phyloP scores from a whole-genome alignment of 2,797 vertebrate species.

The Streptopelia turtur region DNA sequence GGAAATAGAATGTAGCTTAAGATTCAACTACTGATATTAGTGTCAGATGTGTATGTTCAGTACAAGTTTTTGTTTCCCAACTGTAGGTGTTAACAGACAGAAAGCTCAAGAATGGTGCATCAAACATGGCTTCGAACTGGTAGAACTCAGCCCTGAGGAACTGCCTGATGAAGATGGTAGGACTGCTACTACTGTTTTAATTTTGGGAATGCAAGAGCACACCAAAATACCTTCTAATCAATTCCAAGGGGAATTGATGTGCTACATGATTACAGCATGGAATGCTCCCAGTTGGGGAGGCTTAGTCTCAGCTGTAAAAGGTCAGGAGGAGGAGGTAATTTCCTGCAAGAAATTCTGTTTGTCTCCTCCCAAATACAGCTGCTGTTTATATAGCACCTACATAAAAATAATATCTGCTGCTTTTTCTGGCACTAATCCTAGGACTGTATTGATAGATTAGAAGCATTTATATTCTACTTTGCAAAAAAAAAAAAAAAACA shows the following conservation, averaged over 20 bases:
- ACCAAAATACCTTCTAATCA: neutral
- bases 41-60: neutral
- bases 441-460: neutral
- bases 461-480: neutral
- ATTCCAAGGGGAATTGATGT: neutral
- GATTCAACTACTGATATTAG: neutral
- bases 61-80: neutral
- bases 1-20: neutral
- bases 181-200: neutral
- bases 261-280: neutral
- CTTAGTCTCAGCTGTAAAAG: constrained; percentile 12
- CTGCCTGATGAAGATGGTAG: constrained; percentile 96
- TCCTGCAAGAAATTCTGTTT: constrained; percentile 37
- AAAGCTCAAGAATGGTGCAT: constrained; percentile 98
- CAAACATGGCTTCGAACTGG: constrained; percentile 93
- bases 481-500: neutral
- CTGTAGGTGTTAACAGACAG: constrained; percentile 88
- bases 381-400: constrained; percentile 40
- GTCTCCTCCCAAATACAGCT: constrained; percentile 54
- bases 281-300: neutral
- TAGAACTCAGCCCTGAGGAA: constrained; percentile 93
- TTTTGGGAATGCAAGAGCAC: neutral
- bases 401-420: constrained; percentile 4
- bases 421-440: neutral
- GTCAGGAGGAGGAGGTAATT: constrained; percentile 10